Evolutionary conservation across 2,888 invertebrate species (phyloP), one percentile per base, ranked within the genome.

Genomic region (Pristionchus entomophagus): DNA sequence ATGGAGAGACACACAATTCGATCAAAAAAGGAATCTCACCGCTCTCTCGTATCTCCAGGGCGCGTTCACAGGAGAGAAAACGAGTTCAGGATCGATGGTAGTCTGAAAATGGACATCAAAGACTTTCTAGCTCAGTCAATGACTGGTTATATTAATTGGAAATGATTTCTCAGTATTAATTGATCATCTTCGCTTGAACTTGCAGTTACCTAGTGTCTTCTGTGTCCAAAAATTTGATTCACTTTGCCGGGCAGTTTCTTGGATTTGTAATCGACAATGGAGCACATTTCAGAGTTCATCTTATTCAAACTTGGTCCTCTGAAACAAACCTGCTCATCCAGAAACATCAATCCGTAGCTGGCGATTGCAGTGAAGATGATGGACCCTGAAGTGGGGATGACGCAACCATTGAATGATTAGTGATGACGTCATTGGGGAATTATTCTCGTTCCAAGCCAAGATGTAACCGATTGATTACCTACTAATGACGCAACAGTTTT

Each of bases 11-110:
- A 22, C 5, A 45, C 29, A 12, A 80, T 14, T 19, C 0, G 2
- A 5, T 22, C 0, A 3, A 49, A 80, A 32, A 53, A 53, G n/a
- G 14, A 80, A 45, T 3, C 86, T 56, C 26, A 88, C 90, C 14
- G 89, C 91, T 86, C 91, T 73, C 87, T 93, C 93, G 82, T 89
- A 91, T 56, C 92, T 86, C 93, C 93, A 93, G 4, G 91, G 90
- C 0, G 93, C 93, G 87, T 91, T 89, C 53, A 90, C 90, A 2
- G 93, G 93, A 1, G 93, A 93, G 83, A 93, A 93, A 12, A 93
- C 93, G 87, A 90, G 93, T 86, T 92, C 91, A 3, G 93, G 93
- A 82, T 93, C 93, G 17, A 86, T 88, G n/a, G 93, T 93, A 4
- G 92, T 92, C 93, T 93, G 81, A 78, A 89, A 38, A 17, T 26